Evolutionary conservation across 2,797 vertebrate genomes (phyloP).

Genomic region (Acipenser oxyrinchus): DNA sequence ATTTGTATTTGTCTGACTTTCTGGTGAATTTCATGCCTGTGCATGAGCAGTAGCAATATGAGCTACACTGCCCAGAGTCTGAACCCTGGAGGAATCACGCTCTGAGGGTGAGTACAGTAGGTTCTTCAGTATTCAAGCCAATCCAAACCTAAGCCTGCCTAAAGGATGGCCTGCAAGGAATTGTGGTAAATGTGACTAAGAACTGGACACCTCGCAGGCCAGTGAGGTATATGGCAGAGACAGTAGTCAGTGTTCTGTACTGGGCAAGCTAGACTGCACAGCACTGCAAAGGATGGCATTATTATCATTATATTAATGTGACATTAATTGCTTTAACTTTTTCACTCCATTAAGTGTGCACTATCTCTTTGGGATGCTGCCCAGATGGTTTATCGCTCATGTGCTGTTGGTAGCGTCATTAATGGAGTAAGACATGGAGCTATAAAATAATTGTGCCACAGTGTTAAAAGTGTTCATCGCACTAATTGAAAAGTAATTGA

Average conservation of each 20-base stretch:
- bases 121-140: no score
- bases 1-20: no score
- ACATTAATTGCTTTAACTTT: slow-evolving; percentile 82
- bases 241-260: not conserved
- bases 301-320: slow-evolving; percentile 81
- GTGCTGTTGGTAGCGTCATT: slow-evolving; percentile 67
- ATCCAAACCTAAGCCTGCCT: no score
- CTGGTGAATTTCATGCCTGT: no score
- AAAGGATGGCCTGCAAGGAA: no score
- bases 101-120: no score
- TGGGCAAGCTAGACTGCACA: slow-evolving; percentile 40
- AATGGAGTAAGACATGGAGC: slow-evolving; percentile 72
- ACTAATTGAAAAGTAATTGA: slow-evolving; percentile 79
- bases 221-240: no score
- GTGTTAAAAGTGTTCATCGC: slow-evolving; percentile 67
- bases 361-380: slow-evolving; percentile 68
- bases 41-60: no score
- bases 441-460: slow-evolving; percentile 71
- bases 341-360: slow-evolving; percentile 78
- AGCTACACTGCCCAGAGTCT: no score
- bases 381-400: slow-evolving; percentile 75
- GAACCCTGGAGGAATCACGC: no score
- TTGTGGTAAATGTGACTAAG: no score
- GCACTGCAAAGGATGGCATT: slow-evolving; percentile 61
- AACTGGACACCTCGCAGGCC: no score